Percentiles rank a stretch among this genome's conserved stretches.
Evolutionary conservation across 2,113 vertebrate genomes (phyloP).

Genomic region (Felis chaus): DNA sequence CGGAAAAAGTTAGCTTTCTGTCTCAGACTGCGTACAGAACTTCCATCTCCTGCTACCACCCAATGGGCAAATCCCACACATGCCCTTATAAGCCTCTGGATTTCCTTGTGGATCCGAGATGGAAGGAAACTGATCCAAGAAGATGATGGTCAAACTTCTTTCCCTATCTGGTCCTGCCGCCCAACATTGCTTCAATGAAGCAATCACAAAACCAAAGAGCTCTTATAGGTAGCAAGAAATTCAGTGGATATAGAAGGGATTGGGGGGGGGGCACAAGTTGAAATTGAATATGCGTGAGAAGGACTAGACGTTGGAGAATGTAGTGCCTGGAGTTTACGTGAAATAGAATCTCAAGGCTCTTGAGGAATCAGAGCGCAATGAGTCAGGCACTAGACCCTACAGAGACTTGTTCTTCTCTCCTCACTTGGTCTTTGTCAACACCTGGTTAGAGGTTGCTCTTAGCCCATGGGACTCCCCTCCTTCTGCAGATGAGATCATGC

Average conservation of each 20-base stretch:
- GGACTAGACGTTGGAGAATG: background rate
- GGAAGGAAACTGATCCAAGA: background rate
- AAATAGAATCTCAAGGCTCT: background rate
- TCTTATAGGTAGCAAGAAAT: background rate
- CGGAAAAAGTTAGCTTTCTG: background rate
- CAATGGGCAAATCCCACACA: background rate
- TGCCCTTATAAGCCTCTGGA: background rate
- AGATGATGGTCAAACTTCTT: background rate
- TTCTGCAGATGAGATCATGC: background rate
- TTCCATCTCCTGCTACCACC: background rate
- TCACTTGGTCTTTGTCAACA: background rate
- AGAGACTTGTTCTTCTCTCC: background rate
- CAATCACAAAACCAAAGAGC: background rate
- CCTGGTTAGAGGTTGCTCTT: background rate
- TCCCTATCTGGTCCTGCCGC: background rate
- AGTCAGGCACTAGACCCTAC: background rate
- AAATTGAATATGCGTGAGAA: background rate
- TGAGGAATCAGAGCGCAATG: background rate
- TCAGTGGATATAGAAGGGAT: background rate
- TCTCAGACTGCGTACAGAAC: background rate
- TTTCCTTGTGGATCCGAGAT: slow-evolving; percentile 7
- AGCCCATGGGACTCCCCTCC: background rate
- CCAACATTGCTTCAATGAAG: background rate
- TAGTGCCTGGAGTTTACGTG: background rate
- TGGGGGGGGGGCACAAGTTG: too few species aligned